Evolutionary conservation across 2,797 vertebrate species (phyloP), one percentile per base, ranked within the genome.

Genomic region (Sebastes goodei): DNA sequence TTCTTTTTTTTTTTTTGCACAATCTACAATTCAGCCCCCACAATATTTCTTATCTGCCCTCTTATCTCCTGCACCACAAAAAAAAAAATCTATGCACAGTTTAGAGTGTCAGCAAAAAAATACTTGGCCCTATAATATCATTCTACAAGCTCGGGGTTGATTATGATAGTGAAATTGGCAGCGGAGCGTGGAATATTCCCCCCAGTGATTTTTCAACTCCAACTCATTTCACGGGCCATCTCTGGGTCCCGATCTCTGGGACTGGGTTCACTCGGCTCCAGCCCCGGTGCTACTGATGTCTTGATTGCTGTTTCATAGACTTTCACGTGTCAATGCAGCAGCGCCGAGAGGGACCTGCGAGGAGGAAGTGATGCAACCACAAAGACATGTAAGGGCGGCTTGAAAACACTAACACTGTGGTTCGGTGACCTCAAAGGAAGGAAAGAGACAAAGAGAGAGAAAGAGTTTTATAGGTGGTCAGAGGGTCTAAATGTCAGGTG

Each of bases 291-390:
- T 86, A 30, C 77, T 72, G 59, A 84, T 82, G 85, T 82, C 82
- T 92, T 81, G 63, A 89, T 93, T 87, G 77, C 79, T 78, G 89
- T 88, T 93, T 92, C 81, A 73, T 74, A 84, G 86, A 82, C 77
- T 79, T 83, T 88, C 59, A 78, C 76, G 38, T 92, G 88, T 91
- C 81, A 80, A 23, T 77, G 83, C 88, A 62, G 78, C 78, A 79
- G 67, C 11, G 20, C 63, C 23, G 27, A 83, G 46, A 81, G 78
- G 67, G 81, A 89, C 60, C 80, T 83, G 81, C 9, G 72, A 82
- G 68, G 80, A 93, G 90, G 94, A 95, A 91, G 84, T 92, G 92
- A 93, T 90, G 87, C 89, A 90, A 93, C 90, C 93, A 85, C 92
- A 90, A 83, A 78, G 82, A 86, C 75, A 86, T 81, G 80, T 90